These are phyloP conservation scores for Mixornis gularis DNA, from an alignment of 2,113 vertebrate genomes.

Conservation along the genomic window DNA sequence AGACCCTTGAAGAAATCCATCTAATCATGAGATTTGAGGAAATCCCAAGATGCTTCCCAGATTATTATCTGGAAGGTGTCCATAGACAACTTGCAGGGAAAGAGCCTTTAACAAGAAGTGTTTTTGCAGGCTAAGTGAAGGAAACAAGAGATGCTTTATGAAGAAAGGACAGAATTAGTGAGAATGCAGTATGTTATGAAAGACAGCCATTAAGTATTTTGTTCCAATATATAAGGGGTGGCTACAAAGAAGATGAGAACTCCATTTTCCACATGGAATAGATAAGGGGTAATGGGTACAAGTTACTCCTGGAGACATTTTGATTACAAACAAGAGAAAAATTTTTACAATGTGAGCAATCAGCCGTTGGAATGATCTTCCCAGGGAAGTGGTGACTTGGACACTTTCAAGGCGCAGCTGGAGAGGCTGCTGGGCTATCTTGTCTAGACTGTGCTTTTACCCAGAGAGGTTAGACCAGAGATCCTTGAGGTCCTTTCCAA, in stretches of 20 bases:
- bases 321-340: neutral
- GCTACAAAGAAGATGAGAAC: neutral
- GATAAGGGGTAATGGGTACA: neutral
- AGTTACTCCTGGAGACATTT: neutral
- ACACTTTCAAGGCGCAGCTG: neutral
- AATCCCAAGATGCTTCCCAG: neutral
- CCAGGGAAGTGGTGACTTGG: neutral
- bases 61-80: neutral
- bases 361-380: neutral
- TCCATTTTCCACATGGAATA: neutral
- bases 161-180: neutral
- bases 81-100: neutral
- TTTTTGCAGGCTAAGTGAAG: neutral
- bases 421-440: neutral
- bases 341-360: neutral
- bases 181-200: neutral
- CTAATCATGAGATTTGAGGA: neutral
- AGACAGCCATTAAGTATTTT: neutral
- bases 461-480: neutral
- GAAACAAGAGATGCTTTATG: neutral
- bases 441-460: neutral
- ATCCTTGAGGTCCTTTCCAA: neutral
- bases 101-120: neutral
- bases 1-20: neutral
- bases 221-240: neutral